Conservation (phyloP, 2,113 vertebrate genomes). For the Nannospalax galili region DNA sequence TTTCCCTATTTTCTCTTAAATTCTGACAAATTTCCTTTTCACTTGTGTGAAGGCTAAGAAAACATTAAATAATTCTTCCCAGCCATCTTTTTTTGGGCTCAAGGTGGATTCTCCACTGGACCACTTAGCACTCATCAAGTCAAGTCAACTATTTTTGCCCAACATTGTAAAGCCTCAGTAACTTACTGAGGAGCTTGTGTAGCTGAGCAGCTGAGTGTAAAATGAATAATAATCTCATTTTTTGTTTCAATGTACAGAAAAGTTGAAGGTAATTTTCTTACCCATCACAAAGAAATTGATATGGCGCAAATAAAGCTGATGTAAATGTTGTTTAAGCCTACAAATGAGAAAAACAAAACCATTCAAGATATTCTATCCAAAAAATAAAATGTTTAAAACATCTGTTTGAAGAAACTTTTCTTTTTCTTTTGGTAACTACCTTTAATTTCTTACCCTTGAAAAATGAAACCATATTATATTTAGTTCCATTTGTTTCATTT, state of each 20-base stretch:
- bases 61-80: neutral
- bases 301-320: neutral
- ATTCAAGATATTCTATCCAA: neutral
- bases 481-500: conserved; percentile 51
- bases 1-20: no score
- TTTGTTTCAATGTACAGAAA: neutral
- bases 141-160: neutral
- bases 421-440: conserved; percentile 26
- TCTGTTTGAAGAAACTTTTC: neutral
- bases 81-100: neutral
- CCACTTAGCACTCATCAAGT: neutral
- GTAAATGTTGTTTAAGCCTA: neutral
- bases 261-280: neutral
- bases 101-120: neutral
- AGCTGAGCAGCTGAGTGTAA: neutral
- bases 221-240: neutral
- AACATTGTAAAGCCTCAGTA: neutral
- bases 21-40: no score
- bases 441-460: conserved; percentile 62
- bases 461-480: conserved; percentile 52
- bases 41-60: neutral
- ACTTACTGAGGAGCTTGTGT: neutral
- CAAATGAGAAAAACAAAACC: neutral
- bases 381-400: conserved; percentile 49
- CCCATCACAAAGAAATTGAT: neutral